Evolutionary conservation across 64 coral and sea anemone species (phyloP), one percentile per base, ranked within the genome.

Genomic region (Montipora cactus): DNA sequence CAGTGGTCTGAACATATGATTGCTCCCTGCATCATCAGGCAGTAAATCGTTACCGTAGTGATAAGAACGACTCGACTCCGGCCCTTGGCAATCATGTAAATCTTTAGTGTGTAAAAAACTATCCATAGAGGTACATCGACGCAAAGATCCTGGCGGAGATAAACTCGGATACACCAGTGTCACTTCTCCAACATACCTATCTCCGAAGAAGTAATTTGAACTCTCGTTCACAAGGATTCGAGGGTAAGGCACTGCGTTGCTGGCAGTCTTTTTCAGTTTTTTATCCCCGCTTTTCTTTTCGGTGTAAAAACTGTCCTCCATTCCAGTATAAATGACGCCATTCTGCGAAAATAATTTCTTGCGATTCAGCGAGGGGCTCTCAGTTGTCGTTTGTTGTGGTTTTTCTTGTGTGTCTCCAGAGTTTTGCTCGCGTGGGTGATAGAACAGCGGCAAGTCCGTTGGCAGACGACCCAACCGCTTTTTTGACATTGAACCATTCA

Each of bases 251-350:
- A 86, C 44, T 70, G 82, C 50, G 66, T 67, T 70, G 11, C 82
- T 86, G 82, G 62, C 16, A 2, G 82, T 48, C 46, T 72, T 86
- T 86, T 18, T 70, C 82, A 86, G 62, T 86, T 86, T 86, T 71
- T n/a, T 72, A 5, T 44, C 2, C 7, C 66, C 46, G 68, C 19
- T 52, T 86, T 44, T 18, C 64, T 71, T 23, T 50, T 86, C 82
- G 19, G 67, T 86, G 82, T 86, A 86, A 44, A 86, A 86, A 71
- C 67, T 86, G 20, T 86, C 66, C 46, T 72, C 66, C 82, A 71
- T 82, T 8, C 80, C 80, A 14, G 23, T 44, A 62, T 59, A 81
- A 61, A 59, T 84, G 45, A 47, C 61, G 1, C 61, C 46, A 72
- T 86, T 86, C n/a, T 49, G 45, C 19, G 82, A 47, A 13, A 86